Evolutionary conservation across 1,140 invertebrate species (phyloP).

Genomic region (Callitettix versicolor): DNA sequence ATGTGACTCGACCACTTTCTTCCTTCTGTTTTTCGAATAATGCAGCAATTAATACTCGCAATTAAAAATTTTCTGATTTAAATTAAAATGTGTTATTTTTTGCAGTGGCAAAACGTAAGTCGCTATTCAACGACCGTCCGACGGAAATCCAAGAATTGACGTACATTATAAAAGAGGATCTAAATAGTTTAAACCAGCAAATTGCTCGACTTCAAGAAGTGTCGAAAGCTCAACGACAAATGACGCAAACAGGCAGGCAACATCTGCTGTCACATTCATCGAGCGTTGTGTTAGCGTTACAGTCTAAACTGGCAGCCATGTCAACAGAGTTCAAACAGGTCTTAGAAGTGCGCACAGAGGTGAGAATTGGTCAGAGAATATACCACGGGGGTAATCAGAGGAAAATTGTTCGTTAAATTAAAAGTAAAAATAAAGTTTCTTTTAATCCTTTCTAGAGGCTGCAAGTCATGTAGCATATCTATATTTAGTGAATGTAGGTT

Average conservation of each 20-base stretch:
- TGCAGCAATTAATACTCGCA: too few species aligned
- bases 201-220: constrained; percentile 80
- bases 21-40: too few species aligned
- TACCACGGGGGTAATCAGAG: too few species aligned
- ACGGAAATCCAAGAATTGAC: constrained; percentile 95
- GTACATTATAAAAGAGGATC: constrained; percentile 94
- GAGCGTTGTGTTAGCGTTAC: constrained; percentile 85
- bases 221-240: constrained; percentile 53
- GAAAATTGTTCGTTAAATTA: too few species aligned
- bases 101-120: constrained; percentile 92
- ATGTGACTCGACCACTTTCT: too few species aligned
- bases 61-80: too few species aligned
- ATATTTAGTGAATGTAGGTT: too few species aligned
- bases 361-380: constrained; percentile 30
- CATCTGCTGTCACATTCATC: constrained; percentile 92
- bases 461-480: too few species aligned
- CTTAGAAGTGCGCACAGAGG: constrained; percentile 71
- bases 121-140: constrained; percentile 91
- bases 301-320: constrained; percentile 93
- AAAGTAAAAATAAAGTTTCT: too few species aligned
- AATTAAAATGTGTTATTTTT: too few species aligned
- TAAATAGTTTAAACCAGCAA: constrained; percentile 90
- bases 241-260: constrained; percentile 39
- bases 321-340: constrained; percentile 92
- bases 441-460: too few species aligned